Conservation (phyloP, 1,140 invertebrate genomes). For the Drosophila eugracilis region DNA sequence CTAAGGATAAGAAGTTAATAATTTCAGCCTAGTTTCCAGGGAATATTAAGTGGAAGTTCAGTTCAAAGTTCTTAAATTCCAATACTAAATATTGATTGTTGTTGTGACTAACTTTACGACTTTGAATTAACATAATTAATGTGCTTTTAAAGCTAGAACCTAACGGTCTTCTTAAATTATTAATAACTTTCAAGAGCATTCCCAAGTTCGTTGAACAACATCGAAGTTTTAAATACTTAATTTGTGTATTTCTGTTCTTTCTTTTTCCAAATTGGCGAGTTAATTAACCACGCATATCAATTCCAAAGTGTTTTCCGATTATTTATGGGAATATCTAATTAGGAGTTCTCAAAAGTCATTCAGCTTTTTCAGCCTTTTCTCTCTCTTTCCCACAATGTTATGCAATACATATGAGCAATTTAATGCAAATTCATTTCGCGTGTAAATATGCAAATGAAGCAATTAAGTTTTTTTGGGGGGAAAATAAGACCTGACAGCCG, state of each 20-base stretch:
- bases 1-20: too few species aligned
- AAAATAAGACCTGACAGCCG: constrained; percentile 37
- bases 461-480: constrained; percentile 32
- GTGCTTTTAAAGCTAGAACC: constrained; percentile 5
- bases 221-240: constrained; percentile 22
- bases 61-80: constrained; percentile 5
- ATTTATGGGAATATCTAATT: constrained; percentile 49
- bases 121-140: constrained; percentile 25
- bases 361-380: constrained; percentile 14
- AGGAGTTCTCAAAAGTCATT: constrained; percentile 47
- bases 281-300: constrained; percentile 33
- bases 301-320: constrained; percentile 43
- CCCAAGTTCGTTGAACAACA: constrained; percentile 20
- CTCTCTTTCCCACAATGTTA: constrained; percentile 25
- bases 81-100: constrained; percentile 34
- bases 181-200: constrained; percentile 22
- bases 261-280: constrained; percentile 7
- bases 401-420: constrained; percentile 47
- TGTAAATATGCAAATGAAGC: constrained; percentile 61
- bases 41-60: too few species aligned
- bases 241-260: constrained; percentile 9
- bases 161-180: background rate
- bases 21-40: too few species aligned
- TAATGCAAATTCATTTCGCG: constrained; percentile 47
- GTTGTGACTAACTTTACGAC: constrained; percentile 31